Evolutionary conservation across 2,888 invertebrate genomes (phyloP), one percentile per base, ranked within the genome.

Genomic region (Cosmopolites sordidus): DNA sequence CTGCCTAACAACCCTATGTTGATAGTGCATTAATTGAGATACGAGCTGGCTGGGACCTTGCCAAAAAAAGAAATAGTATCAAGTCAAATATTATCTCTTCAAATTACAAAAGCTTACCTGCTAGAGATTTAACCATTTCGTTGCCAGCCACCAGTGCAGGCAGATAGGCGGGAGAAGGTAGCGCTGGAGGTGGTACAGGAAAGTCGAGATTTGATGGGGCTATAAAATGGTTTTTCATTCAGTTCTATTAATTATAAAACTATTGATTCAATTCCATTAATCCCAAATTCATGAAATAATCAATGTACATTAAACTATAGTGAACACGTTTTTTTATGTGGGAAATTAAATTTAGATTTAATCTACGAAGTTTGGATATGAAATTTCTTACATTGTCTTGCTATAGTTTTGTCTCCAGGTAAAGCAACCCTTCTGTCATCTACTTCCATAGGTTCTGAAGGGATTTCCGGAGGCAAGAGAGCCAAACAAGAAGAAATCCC

Each of bases 81-180:
- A 22, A 22, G 8, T 22, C 3, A 22, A 22, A 22, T 5, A 3
- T 22, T 5, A 3, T 22, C 8, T 22, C 8, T 22, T 3, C 22
- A 22, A 49, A 43, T 38, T 14, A n/a, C n/a, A n/a, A n/a, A n/a
- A n/a, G n/a, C n/a, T n/a, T n/a, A 49, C 49, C 49, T 22, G 49
- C 27, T 16, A 22, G 14, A 15, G 44, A 40, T 48, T 69, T 58
- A 30, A 65, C 65, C 5, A 70, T 63, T 64, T 73, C 72, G 48
- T 68, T 71, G 8, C 72, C 72, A 4, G 71, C 71, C 43, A 68
- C 62, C n/a, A 73, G 60, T 1, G 72, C 72, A 1, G 70, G 70
- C 48, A 65, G 62, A 50, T 64, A 62, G 3, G 59, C 55, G 1
- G 67, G 58, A 1, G 68, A 50, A 4, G 65, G 64, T 39, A 66